Evolutionary conservation across 1,140 invertebrate genomes (phyloP), one percentile per base, ranked within the genome.

Genomic region (Caenorhabditis remanei): DNA sequence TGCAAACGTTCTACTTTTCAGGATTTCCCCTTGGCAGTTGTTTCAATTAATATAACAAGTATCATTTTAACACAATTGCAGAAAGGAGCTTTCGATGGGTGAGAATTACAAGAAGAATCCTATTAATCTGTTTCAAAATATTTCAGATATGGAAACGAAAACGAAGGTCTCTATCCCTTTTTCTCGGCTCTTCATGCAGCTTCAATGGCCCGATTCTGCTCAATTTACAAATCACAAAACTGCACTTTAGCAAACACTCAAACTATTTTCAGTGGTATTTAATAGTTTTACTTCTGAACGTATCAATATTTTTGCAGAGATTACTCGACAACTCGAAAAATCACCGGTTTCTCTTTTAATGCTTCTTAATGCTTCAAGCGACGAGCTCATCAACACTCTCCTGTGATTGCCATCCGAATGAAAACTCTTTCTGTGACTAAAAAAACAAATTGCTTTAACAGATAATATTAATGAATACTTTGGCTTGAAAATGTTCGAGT

Each of bases 351-450:
- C 71, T 13, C 71, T 79, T 13, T 32, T 79, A 50, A 50, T 50
- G 46, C 71, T 79, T 50, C 46, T 79, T 0, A 50, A 53, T 43
- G n/a, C 71, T 4, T 21, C 71, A 4, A 79, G 53, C 46, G 71
- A 79, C 71, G 71, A 79, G 71, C 71, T 79, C 46, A 50, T 50
- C 71, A 79, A 79, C 46, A 79, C 46, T n/a, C 71, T 79, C 43
- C 71, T 79, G 71, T 79, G 71, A 79, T 79, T 71, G 41, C 65
- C 65, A 71, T 71, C 40, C 65, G 9, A 41, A 46, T 48, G 50
- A n/a, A 48, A 79, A 53, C 5, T 24, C 11, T 13, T 3, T 14
- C 11, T 24, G 9, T 21, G 24, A 63, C 19, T 11, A 21, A 21
- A 13, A 3, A 63, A 7, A 58, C 14, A 0, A 58, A 32, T 32